Base-by-base conservation (phyloP, 2,888 invertebrate species). In the Microplitis manilae region DNA sequence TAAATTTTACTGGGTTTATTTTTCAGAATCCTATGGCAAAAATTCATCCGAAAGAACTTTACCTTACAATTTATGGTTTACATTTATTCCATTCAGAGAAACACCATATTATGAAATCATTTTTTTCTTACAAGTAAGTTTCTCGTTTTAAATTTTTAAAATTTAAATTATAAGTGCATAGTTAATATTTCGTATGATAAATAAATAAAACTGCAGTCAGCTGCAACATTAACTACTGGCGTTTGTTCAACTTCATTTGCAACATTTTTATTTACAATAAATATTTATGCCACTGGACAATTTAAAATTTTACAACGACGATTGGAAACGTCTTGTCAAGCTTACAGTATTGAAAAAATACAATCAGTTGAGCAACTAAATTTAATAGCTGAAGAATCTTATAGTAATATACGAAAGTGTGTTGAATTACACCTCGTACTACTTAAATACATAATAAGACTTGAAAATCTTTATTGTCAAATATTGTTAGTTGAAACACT, bases 21-120 rank as follows among this genome's bases (percentile, higher is more conserved):
- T 17, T 17, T 64, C 15, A 68, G 68, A 68, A 40, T 38, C 40
- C 2, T 6, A 7, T 17, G 82, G 80, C 9, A 80, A 39, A 61
- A 84, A 86, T 40, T 79, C 71, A 17, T 80, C 84, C 2, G 83
- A 86, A 1, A 81, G 85, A 70, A 72, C 70, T 59, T 77, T 86
- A 15, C 86, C 85, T 0, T 84, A 84, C 67, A 83, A 81, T 65
- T 68, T 86, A 39, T 83, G 82, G 81, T 0, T 84, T 5, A 59
- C 50, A 50, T 50, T 82, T 41, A 71, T 84, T 15, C 82, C 83
- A 6, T 60, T 81, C 6, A 80, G 76, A 7, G 62, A 77, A 38
- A 77, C 85, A 9, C 85, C 85, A 6, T 85, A 83, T 67, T 85
- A 83, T 59, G 84, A 85, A 79, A 72, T 85, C 9, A 6, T 5